Conservation (phyloP, 2,888 invertebrate species). For the Nasonia oneida region DNA sequence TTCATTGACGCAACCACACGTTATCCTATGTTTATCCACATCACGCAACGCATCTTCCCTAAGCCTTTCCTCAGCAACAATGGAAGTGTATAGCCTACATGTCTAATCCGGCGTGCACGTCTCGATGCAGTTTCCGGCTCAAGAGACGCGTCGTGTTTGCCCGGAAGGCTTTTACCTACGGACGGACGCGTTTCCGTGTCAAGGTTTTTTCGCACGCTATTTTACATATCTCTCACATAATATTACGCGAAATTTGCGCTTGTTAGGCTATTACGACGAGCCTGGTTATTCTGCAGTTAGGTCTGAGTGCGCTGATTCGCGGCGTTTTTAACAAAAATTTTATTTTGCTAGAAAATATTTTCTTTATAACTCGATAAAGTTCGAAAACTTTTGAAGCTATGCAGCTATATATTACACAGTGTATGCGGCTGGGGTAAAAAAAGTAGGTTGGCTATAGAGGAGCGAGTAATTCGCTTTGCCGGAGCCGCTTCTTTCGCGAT, state of each 20-base stretch:
- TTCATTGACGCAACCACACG: too few relatives aligned
- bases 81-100: background rate
- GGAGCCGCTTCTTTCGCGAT: background rate
- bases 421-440: background rate
- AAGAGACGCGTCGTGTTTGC: too few relatives aligned
- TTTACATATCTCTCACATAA: background rate
- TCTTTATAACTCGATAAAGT: background rate
- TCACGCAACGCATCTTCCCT: too few relatives aligned
- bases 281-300: too few relatives aligned
- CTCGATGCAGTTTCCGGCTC: slow-evolving; percentile 4
- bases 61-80: too few relatives aligned
- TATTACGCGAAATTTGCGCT: background rate
- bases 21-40: too few relatives aligned
- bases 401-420: background rate
- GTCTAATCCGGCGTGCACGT: slow-evolving; percentile 7
- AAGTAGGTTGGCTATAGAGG: background rate
- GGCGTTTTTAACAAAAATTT: too few relatives aligned
- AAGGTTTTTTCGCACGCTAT: background rate
- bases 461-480: slow-evolving; percentile 13
- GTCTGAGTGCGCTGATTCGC: too few relatives aligned
- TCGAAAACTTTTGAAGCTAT: background rate
- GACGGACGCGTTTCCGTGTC: background rate
- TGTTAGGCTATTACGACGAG: too few relatives aligned
- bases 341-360: too few relatives aligned
- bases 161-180: background rate